These are phyloP conservation scores for Asarcornis scutulata DNA, from an alignment of 2,113 vertebrate species.

Conservation along the genomic window DNA sequence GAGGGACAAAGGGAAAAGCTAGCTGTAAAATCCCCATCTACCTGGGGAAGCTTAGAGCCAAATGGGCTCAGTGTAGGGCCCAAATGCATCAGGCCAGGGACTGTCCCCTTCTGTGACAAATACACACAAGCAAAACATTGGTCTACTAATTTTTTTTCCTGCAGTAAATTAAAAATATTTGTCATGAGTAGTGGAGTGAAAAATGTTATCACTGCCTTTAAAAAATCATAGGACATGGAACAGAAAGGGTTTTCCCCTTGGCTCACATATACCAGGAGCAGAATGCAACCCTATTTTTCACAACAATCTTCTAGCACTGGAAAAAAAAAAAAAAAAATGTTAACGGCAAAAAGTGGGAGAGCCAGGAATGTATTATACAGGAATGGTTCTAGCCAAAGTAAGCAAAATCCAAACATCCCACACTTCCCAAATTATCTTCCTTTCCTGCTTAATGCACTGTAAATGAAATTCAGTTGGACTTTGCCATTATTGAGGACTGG, in stretches of 20 bases:
- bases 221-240: background rate
- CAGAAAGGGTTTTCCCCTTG: background rate
- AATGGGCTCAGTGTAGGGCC: background rate
- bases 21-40: background rate
- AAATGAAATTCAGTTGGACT: constrained; percentile 56
- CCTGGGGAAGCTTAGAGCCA: background rate
- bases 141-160: background rate
- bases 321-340: background rate
- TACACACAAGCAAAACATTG: background rate
- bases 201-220: background rate
- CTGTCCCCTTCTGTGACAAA: background rate
- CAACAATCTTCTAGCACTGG: background rate
- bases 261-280: background rate
- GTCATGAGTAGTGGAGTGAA: background rate
- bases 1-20: background rate
- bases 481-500: background rate
- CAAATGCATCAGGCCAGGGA: background rate
- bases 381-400: constrained; percentile 28
- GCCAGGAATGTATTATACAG: background rate
- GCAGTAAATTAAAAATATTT: background rate
- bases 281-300: background rate
- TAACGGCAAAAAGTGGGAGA: constrained; percentile 4
- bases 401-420: constrained; percentile 36
- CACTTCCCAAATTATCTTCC: constrained; percentile 55
- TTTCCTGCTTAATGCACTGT: constrained; percentile 60